A percentile compares a stretch with the other conserved stretches of the same genome.
phyloP scores from a whole-genome alignment of 2,888 invertebrate genomes.

The Drosophila paramelanica region DNA sequence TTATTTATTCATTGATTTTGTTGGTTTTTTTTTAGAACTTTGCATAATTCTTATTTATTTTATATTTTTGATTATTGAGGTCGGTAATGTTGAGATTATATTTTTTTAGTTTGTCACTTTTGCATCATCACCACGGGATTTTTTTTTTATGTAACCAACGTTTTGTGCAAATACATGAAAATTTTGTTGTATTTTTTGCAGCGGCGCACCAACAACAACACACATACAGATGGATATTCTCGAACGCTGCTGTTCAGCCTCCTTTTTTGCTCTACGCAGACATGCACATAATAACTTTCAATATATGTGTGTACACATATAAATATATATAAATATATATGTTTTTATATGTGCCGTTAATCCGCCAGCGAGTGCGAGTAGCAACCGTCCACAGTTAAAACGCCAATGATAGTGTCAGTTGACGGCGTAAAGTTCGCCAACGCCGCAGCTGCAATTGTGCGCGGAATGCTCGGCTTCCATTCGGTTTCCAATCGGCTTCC shows the following conservation, averaged over 20 bases:
- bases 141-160: constrained; percentile 66
- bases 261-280: constrained; percentile 64
- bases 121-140: constrained; percentile 51
- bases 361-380: constrained; percentile 81
- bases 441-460: constrained; percentile 55
- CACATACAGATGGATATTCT: constrained; percentile 72
- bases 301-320: constrained; percentile 36
- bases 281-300: constrained; percentile 63
- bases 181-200: constrained; percentile 66
- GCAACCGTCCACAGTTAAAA: constrained; percentile 85
- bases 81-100: constrained; percentile 19
- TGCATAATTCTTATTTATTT: constrained; percentile 31
- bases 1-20: constrained; percentile 5
- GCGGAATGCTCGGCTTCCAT: constrained; percentile 21
- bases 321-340: constrained; percentile 38
- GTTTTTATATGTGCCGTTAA: constrained; percentile 71
- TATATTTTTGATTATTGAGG: constrained; percentile 11
- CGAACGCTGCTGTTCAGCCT: constrained; percentile 70
- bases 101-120: constrained; percentile 34
- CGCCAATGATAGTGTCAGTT: constrained; percentile 84
- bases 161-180: constrained; percentile 68
- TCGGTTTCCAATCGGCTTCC: constrained; percentile 30
- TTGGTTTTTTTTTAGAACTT: constrained; percentile 9
- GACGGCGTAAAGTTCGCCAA: constrained; percentile 38
- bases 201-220: constrained; percentile 67